Conservation (phyloP, 1,140 invertebrate species). For the Lerema accius region DNA sequence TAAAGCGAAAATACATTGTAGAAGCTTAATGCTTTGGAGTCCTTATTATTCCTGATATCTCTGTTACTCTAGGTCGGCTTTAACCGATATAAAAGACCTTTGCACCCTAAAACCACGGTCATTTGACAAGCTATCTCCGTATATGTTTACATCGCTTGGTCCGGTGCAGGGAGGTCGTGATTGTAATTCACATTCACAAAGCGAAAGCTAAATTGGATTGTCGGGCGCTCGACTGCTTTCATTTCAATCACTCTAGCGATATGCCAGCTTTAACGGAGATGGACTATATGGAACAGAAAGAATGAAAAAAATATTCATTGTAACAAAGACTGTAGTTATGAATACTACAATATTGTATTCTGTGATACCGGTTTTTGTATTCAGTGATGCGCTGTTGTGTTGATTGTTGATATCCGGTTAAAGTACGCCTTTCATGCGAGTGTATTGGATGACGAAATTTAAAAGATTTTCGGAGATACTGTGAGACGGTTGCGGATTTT, state of each 20-base stretch:
- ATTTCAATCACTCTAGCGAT: constrained; percentile 42
- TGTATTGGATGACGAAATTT: background rate
- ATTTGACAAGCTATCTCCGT: constrained; percentile 8
- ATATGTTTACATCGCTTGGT: constrained; percentile 18
- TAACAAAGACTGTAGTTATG: constrained; percentile 14
- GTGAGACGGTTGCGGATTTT: too few relatives aligned
- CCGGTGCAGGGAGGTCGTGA: constrained; percentile 36
- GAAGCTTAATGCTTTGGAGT: too few relatives aligned
- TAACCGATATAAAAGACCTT: background rate
- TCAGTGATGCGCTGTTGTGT: background rate
- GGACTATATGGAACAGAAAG: constrained; percentile 4
- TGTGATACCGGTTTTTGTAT: background rate
- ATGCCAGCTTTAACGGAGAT: constrained; percentile 21
- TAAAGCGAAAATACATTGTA: too few relatives aligned
- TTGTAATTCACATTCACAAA: constrained; percentile 71
- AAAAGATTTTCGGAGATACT: background rate
- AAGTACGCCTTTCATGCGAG: background rate
- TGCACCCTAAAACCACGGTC: background rate
- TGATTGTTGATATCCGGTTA: background rate
- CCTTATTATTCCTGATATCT: too few relatives aligned
- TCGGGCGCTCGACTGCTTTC: constrained; percentile 40
- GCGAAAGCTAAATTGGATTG: constrained; percentile 65
- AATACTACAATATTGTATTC: background rate
- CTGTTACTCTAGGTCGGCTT: too few relatives aligned
- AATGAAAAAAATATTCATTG: constrained; percentile 4